Evolutionary conservation across 2,888 invertebrate species (phyloP).

Genomic region (Drosophila tanythrix): DNA sequence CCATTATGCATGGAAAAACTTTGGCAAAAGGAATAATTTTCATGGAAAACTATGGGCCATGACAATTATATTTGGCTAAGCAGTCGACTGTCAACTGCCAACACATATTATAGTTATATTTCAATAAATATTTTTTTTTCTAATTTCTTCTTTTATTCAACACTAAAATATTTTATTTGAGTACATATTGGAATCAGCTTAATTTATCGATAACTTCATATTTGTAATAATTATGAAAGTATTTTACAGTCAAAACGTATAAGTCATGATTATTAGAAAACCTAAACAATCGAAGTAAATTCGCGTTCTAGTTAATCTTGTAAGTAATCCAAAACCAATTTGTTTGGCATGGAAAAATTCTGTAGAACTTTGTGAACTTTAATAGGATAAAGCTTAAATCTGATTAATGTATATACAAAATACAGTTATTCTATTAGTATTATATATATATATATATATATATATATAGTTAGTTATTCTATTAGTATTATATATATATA

Average conservation of each 20-base stretch:
- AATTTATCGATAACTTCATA: not conserved
- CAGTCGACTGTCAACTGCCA: not conserved
- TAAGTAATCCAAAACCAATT: not conserved
- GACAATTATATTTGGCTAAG: not conserved
- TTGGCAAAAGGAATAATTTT: not conserved
- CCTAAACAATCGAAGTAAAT: not conserved
- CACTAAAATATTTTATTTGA: not conserved
- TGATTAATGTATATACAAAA: not conserved
- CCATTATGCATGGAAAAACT: constrained; percentile 2
- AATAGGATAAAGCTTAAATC: too few species aligned
- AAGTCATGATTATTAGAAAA: not conserved
- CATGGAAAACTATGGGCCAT: not conserved
- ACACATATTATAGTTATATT: not conserved
- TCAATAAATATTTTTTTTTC: not conserved
- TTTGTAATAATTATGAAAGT: not conserved
- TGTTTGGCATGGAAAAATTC: not conserved
- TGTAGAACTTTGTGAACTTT: not conserved
- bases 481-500: not conserved
- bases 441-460: not conserved
- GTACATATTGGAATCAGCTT: not conserved
- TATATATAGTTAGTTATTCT: not conserved
- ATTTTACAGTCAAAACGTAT: not conserved
- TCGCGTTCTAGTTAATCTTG: not conserved
- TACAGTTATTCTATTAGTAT: too few species aligned
- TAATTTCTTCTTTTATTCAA: not conserved